A percentile compares a stretch with the other conserved stretches of the same genome.
phyloP scores from a whole-genome alignment of 2,113 vertebrate genomes.

The Lontra canadensis region DNA sequence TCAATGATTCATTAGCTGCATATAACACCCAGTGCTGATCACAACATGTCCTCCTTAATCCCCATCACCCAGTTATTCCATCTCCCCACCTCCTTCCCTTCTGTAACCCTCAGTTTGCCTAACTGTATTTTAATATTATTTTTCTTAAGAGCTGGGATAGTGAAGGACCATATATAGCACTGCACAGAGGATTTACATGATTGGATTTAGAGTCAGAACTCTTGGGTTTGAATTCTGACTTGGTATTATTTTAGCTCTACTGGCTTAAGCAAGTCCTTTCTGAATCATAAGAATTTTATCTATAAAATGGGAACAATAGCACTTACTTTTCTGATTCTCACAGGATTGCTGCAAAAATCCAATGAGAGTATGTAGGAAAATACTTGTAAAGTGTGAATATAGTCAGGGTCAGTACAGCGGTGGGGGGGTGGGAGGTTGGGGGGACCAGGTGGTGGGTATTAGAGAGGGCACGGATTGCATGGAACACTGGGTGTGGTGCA shows the following conservation, averaged over 20 bases:
- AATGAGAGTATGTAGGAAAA: constrained; percentile 12
- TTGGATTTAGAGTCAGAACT: constrained; percentile 25
- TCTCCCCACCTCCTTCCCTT: too few species aligned
- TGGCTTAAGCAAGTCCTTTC: constrained; percentile 24
- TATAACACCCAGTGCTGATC: too few species aligned
- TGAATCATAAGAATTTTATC: constrained; percentile 30
- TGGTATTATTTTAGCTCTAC: background rate
- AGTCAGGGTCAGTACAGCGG: background rate
- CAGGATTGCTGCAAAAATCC: constrained; percentile 14
- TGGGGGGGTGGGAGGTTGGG: too few species aligned
- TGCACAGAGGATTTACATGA: background rate
- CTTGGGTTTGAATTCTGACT: background rate
- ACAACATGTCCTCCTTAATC: too few species aligned
- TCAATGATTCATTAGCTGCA: too few species aligned
- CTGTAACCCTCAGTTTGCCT: too few species aligned
- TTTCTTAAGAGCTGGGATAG: background rate
- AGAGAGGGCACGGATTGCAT: too few species aligned
- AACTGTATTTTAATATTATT: constrained; percentile 14
- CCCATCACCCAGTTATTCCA: too few species aligned
- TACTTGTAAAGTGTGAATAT: constrained; percentile 14
- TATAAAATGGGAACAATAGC: constrained; percentile 40
- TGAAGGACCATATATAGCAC: background rate
- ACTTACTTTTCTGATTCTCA: constrained; percentile 5
- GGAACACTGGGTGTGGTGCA: too few species aligned
- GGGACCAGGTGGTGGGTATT: too few species aligned